These are phyloP conservation scores for Hypomecis atomaria DNA, from an alignment of 2,888 invertebrate genomes.

Conservation along the genomic window DNA sequence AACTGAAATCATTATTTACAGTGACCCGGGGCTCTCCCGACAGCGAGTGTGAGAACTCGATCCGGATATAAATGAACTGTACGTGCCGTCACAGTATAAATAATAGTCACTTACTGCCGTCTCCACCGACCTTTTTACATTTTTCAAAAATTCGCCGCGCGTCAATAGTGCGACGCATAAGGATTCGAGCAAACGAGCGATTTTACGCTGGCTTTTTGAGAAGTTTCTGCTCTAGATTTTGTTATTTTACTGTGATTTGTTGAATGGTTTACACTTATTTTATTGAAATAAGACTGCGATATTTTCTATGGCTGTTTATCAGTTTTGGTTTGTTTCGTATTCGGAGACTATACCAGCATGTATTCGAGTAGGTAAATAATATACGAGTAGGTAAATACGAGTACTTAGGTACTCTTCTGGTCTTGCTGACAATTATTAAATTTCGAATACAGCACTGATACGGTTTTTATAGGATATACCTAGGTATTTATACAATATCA, in stretches of 20 bases:
- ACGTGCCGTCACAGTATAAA: constrained; percentile 64
- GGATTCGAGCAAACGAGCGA: constrained; percentile 51
- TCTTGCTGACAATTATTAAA: too few species aligned
- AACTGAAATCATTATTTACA: constrained; percentile 65
- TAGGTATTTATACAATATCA: too few species aligned
- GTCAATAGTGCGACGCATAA: constrained; percentile 68
- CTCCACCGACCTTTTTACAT: constrained; percentile 80
- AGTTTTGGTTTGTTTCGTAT: too few species aligned
- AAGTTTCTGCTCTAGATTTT: neutral
- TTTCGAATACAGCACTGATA: too few species aligned
- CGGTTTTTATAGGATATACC: too few species aligned
- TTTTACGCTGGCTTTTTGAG: constrained; percentile 17
- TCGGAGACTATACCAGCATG: too few species aligned
- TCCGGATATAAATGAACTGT: constrained; percentile 74
- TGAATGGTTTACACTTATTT: constrained; percentile 8
- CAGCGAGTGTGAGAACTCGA: constrained; percentile 62
- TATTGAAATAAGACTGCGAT: neutral
- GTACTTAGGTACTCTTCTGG: too few species aligned
- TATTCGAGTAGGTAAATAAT: too few species aligned
- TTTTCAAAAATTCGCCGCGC: constrained; percentile 81
- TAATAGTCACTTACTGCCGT: constrained; percentile 55
- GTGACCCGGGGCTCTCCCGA: constrained; percentile 51
- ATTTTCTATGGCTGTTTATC: constrained; percentile 3
- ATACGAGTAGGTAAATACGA: too few species aligned
- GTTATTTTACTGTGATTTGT: constrained; percentile 6